Base-by-base conservation (phyloP, 2,113 vertebrate genomes). In the Dicaeum eximium region DNA sequence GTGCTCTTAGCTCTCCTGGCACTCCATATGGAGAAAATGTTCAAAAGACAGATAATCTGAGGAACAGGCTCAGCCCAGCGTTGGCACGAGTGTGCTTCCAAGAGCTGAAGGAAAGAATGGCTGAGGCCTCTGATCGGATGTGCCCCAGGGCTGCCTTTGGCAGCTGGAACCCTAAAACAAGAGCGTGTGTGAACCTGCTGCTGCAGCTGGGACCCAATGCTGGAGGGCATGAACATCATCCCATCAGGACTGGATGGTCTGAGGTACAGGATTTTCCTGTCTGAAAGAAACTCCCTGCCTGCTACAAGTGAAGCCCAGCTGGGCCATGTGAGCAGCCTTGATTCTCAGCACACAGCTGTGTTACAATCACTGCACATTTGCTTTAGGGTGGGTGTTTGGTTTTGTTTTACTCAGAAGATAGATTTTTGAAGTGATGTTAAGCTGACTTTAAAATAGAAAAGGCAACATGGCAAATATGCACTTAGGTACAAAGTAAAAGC, bases 71-170 rank as follows among this genome's bases (percentile, higher is more conserved):
- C 70, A 86, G 37, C 27, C 25, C 22, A 11, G 7, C 24, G 35
- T 30, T 12, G 6, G 27, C 0, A 1, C 38, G 28, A 50, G 38
- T 17, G 3, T 10, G 7, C 53, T 85, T 88, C 48, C 22, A 42
- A 82, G 33, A 48, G 14, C 35, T 66, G 56, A 60, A 72, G 20
- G 30, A 69, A 31, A 31, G 38, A 57, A 27, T 37, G 30, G 10
- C 21, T 60, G 60, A 56, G 10, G 24, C 12, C 18, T 56, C 15
- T 17, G 31, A 44, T 50, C 6, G 0, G 56, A 38, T 1, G 0
- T 56, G 40, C 7, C 6, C 20, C 6, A 4, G 37, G 31, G 22
- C 22, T 83, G 27, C 6, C 37, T 38, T 77, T 45, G 56, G 44
- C 61, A 47, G 11, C 53, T 88, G 33, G 74, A 90, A 37, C 11